Percentiles rank a stretch among this genome's conserved stretches.
These are phyloP conservation scores for Drosophila tristis DNA, from an alignment of 1,140 invertebrate genomes.

Conservation along the genomic window DNA sequence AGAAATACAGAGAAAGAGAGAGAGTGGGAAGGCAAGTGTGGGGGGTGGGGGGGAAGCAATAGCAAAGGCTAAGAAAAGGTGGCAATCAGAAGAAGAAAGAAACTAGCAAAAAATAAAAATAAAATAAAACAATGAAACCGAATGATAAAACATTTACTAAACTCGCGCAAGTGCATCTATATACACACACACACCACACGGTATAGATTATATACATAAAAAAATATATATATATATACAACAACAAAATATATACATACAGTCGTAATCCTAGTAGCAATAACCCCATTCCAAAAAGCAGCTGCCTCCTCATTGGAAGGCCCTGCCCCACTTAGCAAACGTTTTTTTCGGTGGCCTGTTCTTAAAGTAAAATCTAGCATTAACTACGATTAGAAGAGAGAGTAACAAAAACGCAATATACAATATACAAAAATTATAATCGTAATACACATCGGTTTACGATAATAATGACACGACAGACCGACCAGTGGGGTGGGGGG, in stretches of 20 bases:
- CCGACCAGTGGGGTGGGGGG: too few relatives aligned
- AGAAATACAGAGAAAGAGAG: constrained; percentile 2
- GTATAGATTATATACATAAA: constrained; percentile 46
- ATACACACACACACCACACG: constrained; percentile 20
- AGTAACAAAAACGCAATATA: constrained; percentile 41
- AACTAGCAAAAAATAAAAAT: constrained; percentile 9
- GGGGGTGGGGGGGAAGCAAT: not conserved
- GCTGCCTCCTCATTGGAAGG: not conserved
- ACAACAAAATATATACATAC: constrained; percentile 33
- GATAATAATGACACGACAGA: not conserved
- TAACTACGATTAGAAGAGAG: constrained; percentile 38
- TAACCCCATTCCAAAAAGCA: constrained; percentile 10
- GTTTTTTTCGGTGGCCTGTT: constrained; percentile 47
- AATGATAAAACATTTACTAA: constrained; percentile 39
- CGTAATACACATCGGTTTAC: too few relatives aligned
- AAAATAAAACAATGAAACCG: constrained; percentile 6
- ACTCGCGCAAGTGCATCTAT: constrained; percentile 55
- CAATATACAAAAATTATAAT: constrained; percentile 14
- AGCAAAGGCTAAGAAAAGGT: not conserved
- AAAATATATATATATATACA: constrained; percentile 9
- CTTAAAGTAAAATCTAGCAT: constrained; percentile 45
- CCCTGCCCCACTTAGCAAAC: constrained; percentile 14
- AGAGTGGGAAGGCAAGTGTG: not conserved
- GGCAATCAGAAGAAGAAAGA: not conserved
- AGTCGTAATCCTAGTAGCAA: constrained; percentile 45